Conservation (phyloP, 2,113 vertebrate species). For the Amblyopsis rosae region DNA sequence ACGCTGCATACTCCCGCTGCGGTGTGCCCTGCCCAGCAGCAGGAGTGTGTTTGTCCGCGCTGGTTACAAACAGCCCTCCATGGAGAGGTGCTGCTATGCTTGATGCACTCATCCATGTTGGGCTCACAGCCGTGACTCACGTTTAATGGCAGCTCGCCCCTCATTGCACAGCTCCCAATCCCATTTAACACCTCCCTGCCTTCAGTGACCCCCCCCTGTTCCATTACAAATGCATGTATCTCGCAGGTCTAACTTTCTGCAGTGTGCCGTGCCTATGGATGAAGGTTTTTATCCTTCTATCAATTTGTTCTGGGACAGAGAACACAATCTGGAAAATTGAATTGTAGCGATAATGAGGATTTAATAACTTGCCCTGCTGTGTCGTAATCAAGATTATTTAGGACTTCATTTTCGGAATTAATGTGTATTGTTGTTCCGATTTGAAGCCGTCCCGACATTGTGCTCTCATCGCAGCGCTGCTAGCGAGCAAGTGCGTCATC, state of each 20-base stretch:
- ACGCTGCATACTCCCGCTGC: slow-evolving; percentile 12
- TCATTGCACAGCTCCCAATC: slow-evolving; percentile 15
- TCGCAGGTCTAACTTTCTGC: not conserved
- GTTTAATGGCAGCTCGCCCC: slow-evolving; percentile 20
- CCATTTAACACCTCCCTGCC: slow-evolving; percentile 6
- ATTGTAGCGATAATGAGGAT: slow-evolving; percentile 38
- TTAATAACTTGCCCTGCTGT: slow-evolving; percentile 17
- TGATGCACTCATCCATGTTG: slow-evolving; percentile 1
- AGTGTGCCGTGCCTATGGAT: slow-evolving; percentile 11
- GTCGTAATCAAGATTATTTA: slow-evolving; percentile 34
- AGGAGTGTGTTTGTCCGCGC: slow-evolving; percentile 41
- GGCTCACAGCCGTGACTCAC: slow-evolving; percentile 4
- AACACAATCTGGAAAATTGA: slow-evolving; percentile 46
- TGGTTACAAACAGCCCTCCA: not conserved
- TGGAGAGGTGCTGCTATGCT: not conserved
- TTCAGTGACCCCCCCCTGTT: slow-evolving; percentile 3
- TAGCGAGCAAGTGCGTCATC: not conserved
- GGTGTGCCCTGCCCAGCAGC: slow-evolving; percentile 5
- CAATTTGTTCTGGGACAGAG: not conserved
- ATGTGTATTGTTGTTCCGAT: not conserved
- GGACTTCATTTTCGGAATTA: slow-evolving; percentile 34
- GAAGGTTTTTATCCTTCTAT: slow-evolving; percentile 30
- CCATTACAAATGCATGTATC: slow-evolving; percentile 6
- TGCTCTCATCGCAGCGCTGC: not conserved
- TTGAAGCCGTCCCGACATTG: too few relatives aligned